A percentile compares a stretch with the other conserved stretches of the same genome.
phyloP scores from a whole-genome alignment of 2,797 vertebrate species.

The Lepilemur septentrionalis region DNA sequence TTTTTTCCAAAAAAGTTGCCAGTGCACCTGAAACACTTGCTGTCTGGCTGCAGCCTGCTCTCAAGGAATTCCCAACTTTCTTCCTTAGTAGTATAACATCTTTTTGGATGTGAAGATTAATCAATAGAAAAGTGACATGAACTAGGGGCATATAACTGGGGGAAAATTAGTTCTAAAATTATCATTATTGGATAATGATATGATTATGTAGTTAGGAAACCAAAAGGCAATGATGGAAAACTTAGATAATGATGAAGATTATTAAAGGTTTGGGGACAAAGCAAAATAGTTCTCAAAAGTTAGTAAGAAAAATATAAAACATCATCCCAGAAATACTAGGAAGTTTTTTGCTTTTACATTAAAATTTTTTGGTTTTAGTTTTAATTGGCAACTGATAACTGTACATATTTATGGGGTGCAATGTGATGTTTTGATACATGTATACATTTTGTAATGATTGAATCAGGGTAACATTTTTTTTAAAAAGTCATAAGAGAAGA shows the following conservation, averaged over 20 bases:
- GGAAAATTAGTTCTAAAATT: background rate
- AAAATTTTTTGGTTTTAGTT: background rate
- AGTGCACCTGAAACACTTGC: too few species aligned
- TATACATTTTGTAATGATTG: background rate
- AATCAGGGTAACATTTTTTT: background rate
- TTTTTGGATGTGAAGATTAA: background rate
- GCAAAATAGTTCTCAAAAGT: background rate
- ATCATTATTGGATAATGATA: background rate
- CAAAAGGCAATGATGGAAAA: background rate
- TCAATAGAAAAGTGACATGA: background rate
- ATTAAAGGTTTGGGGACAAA: background rate
- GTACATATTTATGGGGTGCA: background rate
- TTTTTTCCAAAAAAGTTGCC: background rate
- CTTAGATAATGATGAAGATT: background rate
- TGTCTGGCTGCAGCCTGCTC: background rate
- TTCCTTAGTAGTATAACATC: background rate
- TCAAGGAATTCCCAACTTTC: background rate
- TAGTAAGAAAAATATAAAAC: background rate
- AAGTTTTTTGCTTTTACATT: too few species aligned
- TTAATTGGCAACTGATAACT: background rate
- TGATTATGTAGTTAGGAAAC: background rate
- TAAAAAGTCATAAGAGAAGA: background rate
- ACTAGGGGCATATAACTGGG: background rate
- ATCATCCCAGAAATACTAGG: background rate
- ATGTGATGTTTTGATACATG: background rate